Conservation (phyloP, 2,113 vertebrate genomes). For the Pungitius pungitius region DNA sequence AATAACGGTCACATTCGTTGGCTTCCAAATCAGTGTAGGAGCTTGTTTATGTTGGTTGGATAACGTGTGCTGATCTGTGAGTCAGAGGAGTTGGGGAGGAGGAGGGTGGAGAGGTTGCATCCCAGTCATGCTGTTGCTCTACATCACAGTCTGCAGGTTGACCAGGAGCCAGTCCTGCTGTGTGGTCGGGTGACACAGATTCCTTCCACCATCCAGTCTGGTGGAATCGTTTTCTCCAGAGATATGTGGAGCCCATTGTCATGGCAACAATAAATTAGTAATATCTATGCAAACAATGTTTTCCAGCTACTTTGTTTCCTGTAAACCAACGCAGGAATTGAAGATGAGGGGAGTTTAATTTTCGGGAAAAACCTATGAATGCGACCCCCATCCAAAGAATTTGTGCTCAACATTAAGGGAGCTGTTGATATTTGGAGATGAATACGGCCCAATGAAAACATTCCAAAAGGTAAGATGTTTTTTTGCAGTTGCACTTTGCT, state of each 20-base stretch:
- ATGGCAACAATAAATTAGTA: conserved; percentile 53
- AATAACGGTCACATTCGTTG: conserved; percentile 22
- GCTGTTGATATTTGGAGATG: not conserved
- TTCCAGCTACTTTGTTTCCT: not conserved
- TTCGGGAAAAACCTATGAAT: not conserved
- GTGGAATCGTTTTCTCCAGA: conserved; percentile 25
- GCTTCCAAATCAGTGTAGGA: conserved; percentile 39
- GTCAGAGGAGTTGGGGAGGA: conserved; percentile 76
- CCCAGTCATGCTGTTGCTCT: conserved; percentile 72
- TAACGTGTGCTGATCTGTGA: conserved; percentile 67
- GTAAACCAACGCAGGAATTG: not conserved
- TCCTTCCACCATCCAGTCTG: conserved; percentile 12
- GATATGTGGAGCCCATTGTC: conserved; percentile 29
- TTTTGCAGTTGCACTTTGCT: not conserved
- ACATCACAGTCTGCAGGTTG: conserved; percentile 66
- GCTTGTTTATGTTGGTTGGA: conserved; percentile 61
- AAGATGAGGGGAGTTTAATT: not conserved
- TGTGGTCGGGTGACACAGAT: conserved; percentile 57
- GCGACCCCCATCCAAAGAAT: not conserved
- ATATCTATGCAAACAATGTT: conserved; percentile 7
- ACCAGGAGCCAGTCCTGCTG: conserved; percentile 43
- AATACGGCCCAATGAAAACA: not conserved
- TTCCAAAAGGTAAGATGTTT: not conserved
- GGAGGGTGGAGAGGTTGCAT: conserved; percentile 71
- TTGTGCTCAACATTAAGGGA: not conserved